Base-by-base conservation (phyloP, 1,140 invertebrate genomes). In the Magallana angulata region DNA sequence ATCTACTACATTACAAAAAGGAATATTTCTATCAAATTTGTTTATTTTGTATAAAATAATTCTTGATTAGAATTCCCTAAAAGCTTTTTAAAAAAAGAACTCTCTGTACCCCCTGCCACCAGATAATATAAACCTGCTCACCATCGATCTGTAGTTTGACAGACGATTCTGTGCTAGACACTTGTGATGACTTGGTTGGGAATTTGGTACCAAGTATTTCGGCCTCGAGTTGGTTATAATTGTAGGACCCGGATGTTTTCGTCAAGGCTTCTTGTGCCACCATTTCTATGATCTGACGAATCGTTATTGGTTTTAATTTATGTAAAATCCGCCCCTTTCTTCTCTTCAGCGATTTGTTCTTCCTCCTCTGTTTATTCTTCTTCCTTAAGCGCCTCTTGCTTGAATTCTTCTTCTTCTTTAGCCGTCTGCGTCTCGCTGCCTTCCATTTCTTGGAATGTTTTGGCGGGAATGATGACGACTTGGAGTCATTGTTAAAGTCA, bases 241-340 rank as follows among this genome's bases (percentile, higher is more conserved):
- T 64, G 30, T 64, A 85, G 36, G 84, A 85, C n/a, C 87, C 87
- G 30, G 87, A 84, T 82, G 85, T 82, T 71, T 85, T 89, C 1
- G 84, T 76, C 9, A 89, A 57, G 9, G 86, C 88, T 85, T 89
- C 88, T 76, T 87, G 64, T 12, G 88, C 88, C 14, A 89, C 88
- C 57, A 68, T 84, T 85, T 89, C 88, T 64, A 89, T 89, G n/a
- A 89, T 89, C 56, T 89, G 85, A 48, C 88, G 62, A n/a, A 89
- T 89, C 6, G 88, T 89, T 12, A 86, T 89, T 12, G 88, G 88
- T 83, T 89, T 84, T 57, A 89, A 83, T 64, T 71, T 86, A 48
- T 87, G 64, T 24, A 71, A 82, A 84, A 87, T 76, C 80, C 12
- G 85, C 4, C 58, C 60, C 57, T 84, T 84, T 24, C 68, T 83